phyloP scores from a whole-genome alignment of 1,140 invertebrate species.

The Drosophila pruinosa region DNA sequence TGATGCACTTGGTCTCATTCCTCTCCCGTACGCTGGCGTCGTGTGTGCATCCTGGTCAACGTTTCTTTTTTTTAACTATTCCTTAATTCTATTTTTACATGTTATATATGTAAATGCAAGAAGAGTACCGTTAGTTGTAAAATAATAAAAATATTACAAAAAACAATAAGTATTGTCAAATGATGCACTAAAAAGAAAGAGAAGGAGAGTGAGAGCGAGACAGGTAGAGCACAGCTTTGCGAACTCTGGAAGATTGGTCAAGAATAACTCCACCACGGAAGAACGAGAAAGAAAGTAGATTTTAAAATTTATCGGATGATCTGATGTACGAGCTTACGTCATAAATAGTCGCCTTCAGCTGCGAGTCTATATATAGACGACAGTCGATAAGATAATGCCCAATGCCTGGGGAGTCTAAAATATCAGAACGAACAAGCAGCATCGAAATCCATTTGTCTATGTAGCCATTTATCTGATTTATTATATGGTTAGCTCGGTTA shows the following conservation, averaged over 20 bases:
- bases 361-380: not conserved
- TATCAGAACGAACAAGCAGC: too few relatives aligned
- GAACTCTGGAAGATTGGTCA: not conserved
- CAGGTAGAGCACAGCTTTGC: not conserved
- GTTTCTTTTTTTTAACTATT: constrained; percentile 74
- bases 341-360: not conserved
- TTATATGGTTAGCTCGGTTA: too few relatives aligned
- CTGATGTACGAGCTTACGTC: too few relatives aligned
- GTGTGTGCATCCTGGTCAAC: constrained; percentile 42
- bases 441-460: too few relatives aligned
- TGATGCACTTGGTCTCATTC: not conserved
- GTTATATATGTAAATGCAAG: constrained; percentile 82
- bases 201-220: not conserved
- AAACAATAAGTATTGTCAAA: constrained; percentile 18
- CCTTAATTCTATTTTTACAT: constrained; percentile 80
- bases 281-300: too few relatives aligned
- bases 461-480: too few relatives aligned
- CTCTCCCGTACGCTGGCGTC: constrained; percentile 8
- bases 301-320: not conserved
- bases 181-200: not conserved
- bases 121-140: constrained; percentile 70
- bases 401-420: too few relatives aligned
- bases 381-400: not conserved
- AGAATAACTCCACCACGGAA: too few relatives aligned
- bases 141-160: constrained; percentile 52